A percentile compares a stretch with the other conserved stretches of the same genome.
These are phyloP conservation scores for Drosophila aldrichi DNA, from an alignment of 2,888 invertebrate species.

Conservation along the genomic window DNA sequence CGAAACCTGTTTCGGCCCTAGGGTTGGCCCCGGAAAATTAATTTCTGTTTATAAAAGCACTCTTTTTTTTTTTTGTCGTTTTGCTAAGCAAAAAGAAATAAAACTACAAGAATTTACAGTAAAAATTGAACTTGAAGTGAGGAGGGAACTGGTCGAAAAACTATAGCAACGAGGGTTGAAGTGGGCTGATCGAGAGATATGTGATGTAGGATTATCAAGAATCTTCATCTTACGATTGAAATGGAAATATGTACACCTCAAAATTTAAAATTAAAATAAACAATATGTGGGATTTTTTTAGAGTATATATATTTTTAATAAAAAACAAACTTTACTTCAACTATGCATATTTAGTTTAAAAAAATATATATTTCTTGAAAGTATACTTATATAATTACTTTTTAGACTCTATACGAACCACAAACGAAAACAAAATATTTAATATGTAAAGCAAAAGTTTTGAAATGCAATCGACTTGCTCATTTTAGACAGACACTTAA, in stretches of 20 bases:
- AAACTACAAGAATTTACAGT: slow-evolving; percentile 7
- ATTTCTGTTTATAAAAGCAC: slow-evolving; percentile 30
- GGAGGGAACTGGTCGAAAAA: slow-evolving; percentile 19
- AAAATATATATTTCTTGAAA: too few relatives aligned
- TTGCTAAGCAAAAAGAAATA: slow-evolving; percentile 8
- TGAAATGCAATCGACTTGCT: slow-evolving; percentile 7
- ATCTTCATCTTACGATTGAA: too few relatives aligned
- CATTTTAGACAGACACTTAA: not conserved
- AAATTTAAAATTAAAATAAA: too few relatives aligned
- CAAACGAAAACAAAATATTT: not conserved
- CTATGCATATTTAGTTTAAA: too few relatives aligned
- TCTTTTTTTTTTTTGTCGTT: not conserved
- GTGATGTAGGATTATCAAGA: not conserved
- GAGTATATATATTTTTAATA: too few relatives aligned
- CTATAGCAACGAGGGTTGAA: slow-evolving; percentile 7
- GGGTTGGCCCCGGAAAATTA: slow-evolving; percentile 28
- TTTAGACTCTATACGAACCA: not conserved
- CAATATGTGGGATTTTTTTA: too few relatives aligned
- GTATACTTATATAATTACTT: not conserved
- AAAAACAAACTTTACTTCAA: too few relatives aligned
- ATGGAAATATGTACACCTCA: too few relatives aligned
- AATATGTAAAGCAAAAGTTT: not conserved
- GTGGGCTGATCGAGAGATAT: not conserved
- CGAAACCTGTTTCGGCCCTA: slow-evolving; percentile 36
- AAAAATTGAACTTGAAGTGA: slow-evolving; percentile 12